Evolutionary conservation across 1,140 invertebrate genomes (phyloP).

Genomic region (Arctopsyche grandis): DNA sequence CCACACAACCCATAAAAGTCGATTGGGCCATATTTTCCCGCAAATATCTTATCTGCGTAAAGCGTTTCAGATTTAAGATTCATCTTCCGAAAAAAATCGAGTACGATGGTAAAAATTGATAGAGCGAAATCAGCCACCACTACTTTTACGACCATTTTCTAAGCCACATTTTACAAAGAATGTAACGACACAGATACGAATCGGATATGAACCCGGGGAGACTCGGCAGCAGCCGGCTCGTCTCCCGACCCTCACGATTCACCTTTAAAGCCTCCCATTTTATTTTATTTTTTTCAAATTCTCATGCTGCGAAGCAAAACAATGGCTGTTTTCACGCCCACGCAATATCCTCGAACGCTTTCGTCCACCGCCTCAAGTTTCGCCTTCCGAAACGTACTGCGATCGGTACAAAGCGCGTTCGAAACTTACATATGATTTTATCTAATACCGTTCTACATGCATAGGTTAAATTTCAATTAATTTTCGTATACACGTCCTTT

Average conservation of each 20-base stretch:
- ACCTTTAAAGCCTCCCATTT: constrained; percentile 48
- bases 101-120: no score
- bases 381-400: not conserved
- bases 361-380: constrained; percentile 23
- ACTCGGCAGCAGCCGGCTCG: constrained; percentile 40
- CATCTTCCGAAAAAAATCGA: no score
- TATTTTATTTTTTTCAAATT: constrained; percentile 44
- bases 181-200: constrained; percentile 46
- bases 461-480: constrained; percentile 15
- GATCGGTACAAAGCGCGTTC: not conserved
- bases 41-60: no score
- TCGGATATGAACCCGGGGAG: constrained; percentile 41
- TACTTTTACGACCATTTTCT: not conserved
- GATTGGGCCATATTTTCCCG: no score
- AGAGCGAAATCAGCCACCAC: no score
- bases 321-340: constrained; percentile 53
- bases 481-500: not conserved
- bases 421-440: not conserved
- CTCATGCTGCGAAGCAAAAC: constrained; percentile 47
- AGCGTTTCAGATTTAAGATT: no score
- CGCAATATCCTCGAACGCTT: constrained; percentile 37
- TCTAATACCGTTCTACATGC: constrained; percentile 5
- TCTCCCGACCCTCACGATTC: constrained; percentile 52
- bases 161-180: constrained; percentile 11
- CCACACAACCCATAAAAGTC: no score